Percentiles rank a stretch among this genome's conserved stretches.
These are phyloP conservation scores for Brachionus plicatilis DNA, from an alignment of 1,140 invertebrate genomes.

Conservation along the genomic window DNA sequence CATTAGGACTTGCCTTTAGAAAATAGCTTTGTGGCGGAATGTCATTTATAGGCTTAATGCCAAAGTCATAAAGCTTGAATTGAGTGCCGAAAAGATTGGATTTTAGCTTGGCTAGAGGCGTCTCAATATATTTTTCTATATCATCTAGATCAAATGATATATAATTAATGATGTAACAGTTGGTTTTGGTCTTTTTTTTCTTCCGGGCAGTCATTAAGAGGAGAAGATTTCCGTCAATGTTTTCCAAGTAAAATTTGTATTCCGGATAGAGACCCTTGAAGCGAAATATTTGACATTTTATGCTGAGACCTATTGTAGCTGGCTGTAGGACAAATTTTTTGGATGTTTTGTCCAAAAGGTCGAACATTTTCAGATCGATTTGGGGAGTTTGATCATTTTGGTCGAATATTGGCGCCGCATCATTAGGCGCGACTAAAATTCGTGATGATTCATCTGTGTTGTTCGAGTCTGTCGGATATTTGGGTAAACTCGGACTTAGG, in stretches of 20 bases:
- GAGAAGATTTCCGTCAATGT: constrained; percentile 7
- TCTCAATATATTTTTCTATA: constrained; percentile 27
- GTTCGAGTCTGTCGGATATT: neutral
- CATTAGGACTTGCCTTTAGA: neutral
- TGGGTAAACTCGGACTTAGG: neutral
- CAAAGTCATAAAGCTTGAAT: constrained; percentile 32
- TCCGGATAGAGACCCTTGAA: constrained; percentile 22
- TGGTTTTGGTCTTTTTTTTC: constrained; percentile 33
- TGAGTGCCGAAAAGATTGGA: constrained; percentile 24
- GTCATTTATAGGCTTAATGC: neutral
- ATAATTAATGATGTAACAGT: constrained; percentile 22
- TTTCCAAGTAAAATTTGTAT: constrained; percentile 36
- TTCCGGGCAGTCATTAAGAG: constrained; percentile 24
- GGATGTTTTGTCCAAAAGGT: constrained; percentile 25
- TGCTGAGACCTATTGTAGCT: neutral
- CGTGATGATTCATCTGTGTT: neutral
- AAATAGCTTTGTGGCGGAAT: neutral
- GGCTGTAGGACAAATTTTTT: constrained; percentile 37
- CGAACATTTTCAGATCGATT: constrained; percentile 8
- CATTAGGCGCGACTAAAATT: neutral
- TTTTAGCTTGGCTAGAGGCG: constrained; percentile 26
- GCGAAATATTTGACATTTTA: constrained; percentile 38
- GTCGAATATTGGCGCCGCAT: neutral
- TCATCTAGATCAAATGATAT: constrained; percentile 36
- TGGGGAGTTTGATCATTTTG: neutral